Percentiles rank a stretch among this genome's conserved stretches.
Conservation (phyloP, 2,888 invertebrate genomes). For the Eristalis tenax region DNA sequence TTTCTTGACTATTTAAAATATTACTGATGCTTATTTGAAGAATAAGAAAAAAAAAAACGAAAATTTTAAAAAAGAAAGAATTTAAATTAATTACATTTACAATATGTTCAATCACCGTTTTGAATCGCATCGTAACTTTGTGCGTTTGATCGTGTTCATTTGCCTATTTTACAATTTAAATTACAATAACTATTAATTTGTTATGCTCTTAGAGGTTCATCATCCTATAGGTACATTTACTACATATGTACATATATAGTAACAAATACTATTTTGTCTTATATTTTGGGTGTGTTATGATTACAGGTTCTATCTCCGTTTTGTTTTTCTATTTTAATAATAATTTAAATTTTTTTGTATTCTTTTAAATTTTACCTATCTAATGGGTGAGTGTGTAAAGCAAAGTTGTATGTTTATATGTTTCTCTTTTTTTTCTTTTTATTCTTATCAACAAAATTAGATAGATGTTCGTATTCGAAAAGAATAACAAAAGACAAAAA, state of each 20-base stretch:
- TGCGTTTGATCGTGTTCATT: conserved; percentile 64
- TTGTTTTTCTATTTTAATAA: background rate
- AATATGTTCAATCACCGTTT: conserved; percentile 50
- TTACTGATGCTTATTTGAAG: conserved; percentile 31
- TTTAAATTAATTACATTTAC: conserved; percentile 19
- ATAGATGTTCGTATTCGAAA: conserved; percentile 11
- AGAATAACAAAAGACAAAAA: conserved; percentile 22
- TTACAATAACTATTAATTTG: conserved; percentile 48
- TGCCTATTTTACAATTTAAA: conserved; percentile 43
- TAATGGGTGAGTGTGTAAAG: conserved; percentile 66
- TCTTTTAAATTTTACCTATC: conserved; percentile 58
- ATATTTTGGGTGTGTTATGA: conserved; percentile 34
- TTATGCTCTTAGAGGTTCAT: conserved; percentile 42
- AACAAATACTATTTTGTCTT: conserved; percentile 32
- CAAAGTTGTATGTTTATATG: conserved; percentile 51
- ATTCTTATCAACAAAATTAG: conserved; percentile 23
- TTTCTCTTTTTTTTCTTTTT: background rate
- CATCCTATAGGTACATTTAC: conserved; percentile 62
- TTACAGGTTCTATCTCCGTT: conserved; percentile 21
- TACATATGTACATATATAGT: conserved; percentile 36
- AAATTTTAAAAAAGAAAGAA: background rate
- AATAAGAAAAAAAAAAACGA: background rate
- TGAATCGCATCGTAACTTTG: conserved; percentile 68
- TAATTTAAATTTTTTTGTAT: conserved; percentile 26
- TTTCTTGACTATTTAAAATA: conserved; percentile 47